These are phyloP conservation scores for Python bivittatus DNA, from an alignment of 2,113 vertebrate genomes.

Conservation along the genomic window DNA sequence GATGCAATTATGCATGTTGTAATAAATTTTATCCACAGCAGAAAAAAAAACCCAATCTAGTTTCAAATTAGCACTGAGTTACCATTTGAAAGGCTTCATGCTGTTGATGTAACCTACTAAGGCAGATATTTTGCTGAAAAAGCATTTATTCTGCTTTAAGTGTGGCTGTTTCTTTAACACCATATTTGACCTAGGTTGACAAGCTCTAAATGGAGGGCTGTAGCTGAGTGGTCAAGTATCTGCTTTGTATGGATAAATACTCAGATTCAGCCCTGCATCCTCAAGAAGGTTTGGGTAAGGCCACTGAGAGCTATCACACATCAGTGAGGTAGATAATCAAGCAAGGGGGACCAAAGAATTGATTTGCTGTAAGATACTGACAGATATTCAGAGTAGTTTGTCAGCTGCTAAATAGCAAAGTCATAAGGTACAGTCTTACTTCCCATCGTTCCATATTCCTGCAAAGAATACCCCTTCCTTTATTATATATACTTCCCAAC, in stretches of 20 bases:
- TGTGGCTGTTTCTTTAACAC: background rate
- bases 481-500: background rate
- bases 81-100: slow-evolving; percentile 8
- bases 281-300: background rate
- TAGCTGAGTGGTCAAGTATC: background rate
- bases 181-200: background rate
- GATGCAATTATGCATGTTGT: slow-evolving; percentile 38
- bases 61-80: slow-evolving; percentile 45
- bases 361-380: background rate
- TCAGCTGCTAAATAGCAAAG: background rate
- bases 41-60: slow-evolving; percentile 30
- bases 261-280: background rate
- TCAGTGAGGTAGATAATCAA: background rate
- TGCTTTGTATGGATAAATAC: background rate
- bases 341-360: background rate
- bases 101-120: background rate
- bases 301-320: background rate
- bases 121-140: slow-evolving; percentile 25
- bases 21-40: slow-evolving; percentile 42
- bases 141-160: background rate
- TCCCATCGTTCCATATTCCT: background rate
- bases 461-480: background rate
- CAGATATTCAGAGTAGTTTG: background rate
- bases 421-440: background rate
- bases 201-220: background rate